Base-by-base conservation (phyloP, 2,888 invertebrate species). In the Sclerodermus sp. region DNA sequence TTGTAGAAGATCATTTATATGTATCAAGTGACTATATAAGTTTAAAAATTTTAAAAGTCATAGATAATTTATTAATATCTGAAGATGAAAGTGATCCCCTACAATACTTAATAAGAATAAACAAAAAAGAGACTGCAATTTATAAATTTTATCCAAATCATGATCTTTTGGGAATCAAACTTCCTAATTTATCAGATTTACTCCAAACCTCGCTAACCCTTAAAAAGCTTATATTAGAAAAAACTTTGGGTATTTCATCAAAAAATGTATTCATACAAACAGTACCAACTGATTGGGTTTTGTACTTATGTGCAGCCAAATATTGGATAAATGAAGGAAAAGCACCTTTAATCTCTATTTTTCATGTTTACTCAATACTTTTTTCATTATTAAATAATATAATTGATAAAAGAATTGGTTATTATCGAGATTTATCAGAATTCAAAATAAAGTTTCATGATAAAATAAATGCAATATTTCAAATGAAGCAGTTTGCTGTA, bases 1-100 rank as follows among this genome's bases (percentile, higher is more conserved):
- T 89, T 79, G 83, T 90, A 5, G 91, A 92, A 74, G 85, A 89
- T 72, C 85, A 83, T 64, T 73, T 76, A 2, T 81, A 82, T 40
- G 79, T 82, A 3, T 84, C 88, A 54, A 82, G 87, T 6, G 85
- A 85, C 61, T 67, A 81, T 6, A 81, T 85, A 47, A 82, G 84
- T 29, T 68, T 88, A 54, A 82, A 85, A 12, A 84, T 91, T 55
- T 64, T 91, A 34, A 78, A 81, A 61, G 83, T 84, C 51, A 83
- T 87, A 43, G 86, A 81, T 57, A 73, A 77, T 1, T 52, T 84
- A 14, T 49, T 83, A 2, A 64, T 49, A 12, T 53, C 63, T 8
- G 61, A 47, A 10, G 38, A 45, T 18, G 18, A 49, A 31, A 42
- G 39, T 6, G 64, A 58, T 42, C 18, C 37, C 31, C 66, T 79